Evolutionary conservation across 37 sponge, comb jelly and placozoan genomes (phyloP).

Genomic region (Tethya wilhelma): DNA sequence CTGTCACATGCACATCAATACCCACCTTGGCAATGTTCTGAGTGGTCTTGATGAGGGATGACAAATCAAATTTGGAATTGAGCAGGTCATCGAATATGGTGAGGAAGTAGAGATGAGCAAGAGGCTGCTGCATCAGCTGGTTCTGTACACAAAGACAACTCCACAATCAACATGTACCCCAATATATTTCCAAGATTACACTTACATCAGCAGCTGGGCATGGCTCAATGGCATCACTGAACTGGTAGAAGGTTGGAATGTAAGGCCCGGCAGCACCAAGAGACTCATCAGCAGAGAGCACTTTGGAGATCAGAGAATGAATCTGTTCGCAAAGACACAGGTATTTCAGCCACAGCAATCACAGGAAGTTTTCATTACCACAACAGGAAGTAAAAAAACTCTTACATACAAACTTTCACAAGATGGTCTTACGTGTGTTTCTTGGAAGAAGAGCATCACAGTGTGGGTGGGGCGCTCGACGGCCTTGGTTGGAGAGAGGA

Average conservation of each 20-base stretch:
- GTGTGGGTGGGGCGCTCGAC: neutral
- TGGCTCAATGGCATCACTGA: slow-evolving; percentile 8
- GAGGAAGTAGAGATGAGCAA: slow-evolving; percentile 83
- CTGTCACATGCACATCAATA: neutral
- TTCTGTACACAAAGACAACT: no score
- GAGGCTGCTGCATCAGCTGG: slow-evolving; percentile 73
- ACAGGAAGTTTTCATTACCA: neutral
- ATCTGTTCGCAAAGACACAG: neutral
- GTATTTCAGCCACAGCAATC: neutral
- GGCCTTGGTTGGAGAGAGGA: neutral
- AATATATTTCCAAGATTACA: no score
- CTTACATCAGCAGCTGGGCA: slow-evolving; percentile 31
- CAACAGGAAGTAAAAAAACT: neutral
- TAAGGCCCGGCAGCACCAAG: slow-evolving; percentile 23
- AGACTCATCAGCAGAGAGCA: neutral
- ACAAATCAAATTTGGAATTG: slow-evolving; percentile 26
- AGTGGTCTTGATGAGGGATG: slow-evolving; percentile 34
- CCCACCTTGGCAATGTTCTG: slow-evolving; percentile 34
- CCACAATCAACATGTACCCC: no score
- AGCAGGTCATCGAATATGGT: slow-evolving; percentile 59
- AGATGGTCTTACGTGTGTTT: slow-evolving; percentile 5
- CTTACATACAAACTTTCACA: neutral
- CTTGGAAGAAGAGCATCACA: slow-evolving; percentile 13
- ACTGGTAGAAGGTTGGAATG: slow-evolving; percentile 63
- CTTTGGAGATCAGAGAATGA: slow-evolving; percentile 14